These are phyloP conservation scores for Peromyscus aztecus DNA, from an alignment of 2,797 vertebrate species.

Conservation along the genomic window DNA sequence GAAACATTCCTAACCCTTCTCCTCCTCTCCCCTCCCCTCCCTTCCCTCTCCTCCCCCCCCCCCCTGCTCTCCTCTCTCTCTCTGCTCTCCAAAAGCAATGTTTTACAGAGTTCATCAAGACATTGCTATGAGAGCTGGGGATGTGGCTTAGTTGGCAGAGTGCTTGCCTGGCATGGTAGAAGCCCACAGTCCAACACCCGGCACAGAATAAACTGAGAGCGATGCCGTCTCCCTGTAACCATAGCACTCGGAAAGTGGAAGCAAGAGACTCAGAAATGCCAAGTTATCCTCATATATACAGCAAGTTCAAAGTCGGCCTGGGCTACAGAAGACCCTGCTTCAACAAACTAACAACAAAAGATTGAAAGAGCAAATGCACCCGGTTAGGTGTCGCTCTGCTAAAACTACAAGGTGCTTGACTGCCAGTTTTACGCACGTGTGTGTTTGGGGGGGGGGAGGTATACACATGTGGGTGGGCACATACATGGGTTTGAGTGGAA, in stretches of 20 bases:
- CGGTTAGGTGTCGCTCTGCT: background rate
- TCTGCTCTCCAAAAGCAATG: background rate
- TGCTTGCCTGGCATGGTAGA: background rate
- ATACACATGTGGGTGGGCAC: background rate
- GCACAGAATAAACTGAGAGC: background rate
- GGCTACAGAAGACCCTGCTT: background rate
- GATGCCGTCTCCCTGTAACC: background rate
- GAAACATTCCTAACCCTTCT: background rate
- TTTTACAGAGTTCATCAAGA: conserved; percentile 7
- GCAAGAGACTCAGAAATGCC: background rate
- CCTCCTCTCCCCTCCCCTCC: background rate
- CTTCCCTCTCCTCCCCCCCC: too few relatives aligned
- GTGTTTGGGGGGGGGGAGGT: background rate
- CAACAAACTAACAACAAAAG: background rate
- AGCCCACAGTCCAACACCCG: background rate
- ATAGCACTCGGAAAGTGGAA: background rate
- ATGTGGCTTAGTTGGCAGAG: background rate
- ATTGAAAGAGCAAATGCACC: background rate
- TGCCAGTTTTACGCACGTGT: background rate
- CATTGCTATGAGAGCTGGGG: background rate
- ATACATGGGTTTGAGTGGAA: background rate
- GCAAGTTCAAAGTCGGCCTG: background rate
- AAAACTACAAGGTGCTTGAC: background rate
- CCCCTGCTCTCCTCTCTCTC: background rate
- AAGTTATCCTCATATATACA: background rate